Percentiles rank a stretch among this genome's conserved stretches.
Evolutionary conservation across 2,797 vertebrate genomes (phyloP).

Genomic region (Acipenser ruthenus): DNA sequence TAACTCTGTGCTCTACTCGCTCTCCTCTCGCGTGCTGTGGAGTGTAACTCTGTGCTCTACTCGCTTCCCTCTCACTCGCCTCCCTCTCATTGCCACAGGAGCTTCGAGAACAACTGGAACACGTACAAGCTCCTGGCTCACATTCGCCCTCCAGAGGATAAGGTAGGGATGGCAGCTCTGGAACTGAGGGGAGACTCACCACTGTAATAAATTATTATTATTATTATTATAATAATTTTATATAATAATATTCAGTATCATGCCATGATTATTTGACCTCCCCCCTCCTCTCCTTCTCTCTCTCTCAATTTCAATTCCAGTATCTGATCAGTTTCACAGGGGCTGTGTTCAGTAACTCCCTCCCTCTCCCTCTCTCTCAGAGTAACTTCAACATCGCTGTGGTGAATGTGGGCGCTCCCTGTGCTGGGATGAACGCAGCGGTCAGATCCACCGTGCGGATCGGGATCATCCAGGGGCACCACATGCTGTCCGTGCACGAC

Average conservation of each 20-base stretch:
- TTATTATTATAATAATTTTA: neutral
- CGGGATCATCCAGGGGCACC: constrained; percentile 84
- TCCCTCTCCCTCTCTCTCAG: constrained; percentile 36
- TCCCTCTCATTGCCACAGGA: constrained; percentile 52
- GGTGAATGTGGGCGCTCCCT: constrained; percentile 83
- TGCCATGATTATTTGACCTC: too few relatives aligned
- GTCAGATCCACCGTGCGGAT: constrained; percentile 80
- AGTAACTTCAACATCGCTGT: constrained; percentile 81
- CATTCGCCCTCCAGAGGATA: constrained; percentile 71
- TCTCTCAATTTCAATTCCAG: too few relatives aligned
- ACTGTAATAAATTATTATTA: neutral
- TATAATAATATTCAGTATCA: too few relatives aligned
- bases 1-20: neutral
- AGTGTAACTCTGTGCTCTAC: neutral
- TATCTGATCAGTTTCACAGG: too few relatives aligned
- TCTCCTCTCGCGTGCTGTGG: too few relatives aligned
- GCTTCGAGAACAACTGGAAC: constrained; percentile 94
- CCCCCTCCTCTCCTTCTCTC: neutral
- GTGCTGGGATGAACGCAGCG: constrained; percentile 89
- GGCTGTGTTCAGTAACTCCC: too few relatives aligned
- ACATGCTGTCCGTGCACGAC: constrained; percentile 79
- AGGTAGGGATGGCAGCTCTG: constrained; percentile 52
- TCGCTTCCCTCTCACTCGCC: neutral
- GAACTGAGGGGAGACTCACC: too few relatives aligned
- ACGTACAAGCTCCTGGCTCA: constrained; percentile 89